Conservation (phyloP, 2,888 invertebrate genomes). For the Andrena praecox region DNA sequence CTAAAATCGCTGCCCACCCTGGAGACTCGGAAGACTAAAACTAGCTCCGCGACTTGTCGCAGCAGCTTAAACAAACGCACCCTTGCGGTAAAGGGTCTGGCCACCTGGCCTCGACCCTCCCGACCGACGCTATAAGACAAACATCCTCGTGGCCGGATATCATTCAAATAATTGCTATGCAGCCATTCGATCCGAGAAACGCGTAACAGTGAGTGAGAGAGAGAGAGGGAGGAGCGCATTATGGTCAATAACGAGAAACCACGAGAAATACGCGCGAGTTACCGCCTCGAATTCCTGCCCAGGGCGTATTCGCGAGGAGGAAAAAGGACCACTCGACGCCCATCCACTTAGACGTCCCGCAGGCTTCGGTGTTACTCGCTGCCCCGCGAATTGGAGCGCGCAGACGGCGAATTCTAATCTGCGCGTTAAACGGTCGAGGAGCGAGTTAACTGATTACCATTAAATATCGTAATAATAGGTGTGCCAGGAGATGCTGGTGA, state of each 20-base stretch:
- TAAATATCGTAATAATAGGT: constrained; percentile 23
- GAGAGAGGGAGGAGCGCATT: not conserved
- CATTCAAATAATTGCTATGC: constrained; percentile 38
- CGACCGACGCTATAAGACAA: constrained; percentile 2
- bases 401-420: constrained; percentile 26
- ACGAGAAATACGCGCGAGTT: not conserved
- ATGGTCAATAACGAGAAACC: constrained; percentile 19
- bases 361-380: not conserved
- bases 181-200: not conserved
- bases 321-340: not conserved
- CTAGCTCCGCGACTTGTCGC: too few species aligned
- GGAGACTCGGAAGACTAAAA: too few species aligned
- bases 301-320: not conserved
- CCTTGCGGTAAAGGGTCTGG: too few species aligned
- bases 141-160: constrained; percentile 24
- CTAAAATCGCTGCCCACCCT: too few species aligned
- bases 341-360: not conserved
- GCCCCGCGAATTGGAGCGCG: constrained; percentile 27
- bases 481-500: not conserved
- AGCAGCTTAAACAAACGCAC: too few species aligned
- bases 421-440: constrained; percentile 25
- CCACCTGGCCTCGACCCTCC: not conserved
- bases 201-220: not conserved
- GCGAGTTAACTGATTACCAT: constrained; percentile 41
- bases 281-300: constrained; percentile 27